Percentiles rank a stretch among this genome's conserved stretches.
Conservation (phyloP, 1,140 invertebrate genomes). For the Spodoptera frugiperda region DNA sequence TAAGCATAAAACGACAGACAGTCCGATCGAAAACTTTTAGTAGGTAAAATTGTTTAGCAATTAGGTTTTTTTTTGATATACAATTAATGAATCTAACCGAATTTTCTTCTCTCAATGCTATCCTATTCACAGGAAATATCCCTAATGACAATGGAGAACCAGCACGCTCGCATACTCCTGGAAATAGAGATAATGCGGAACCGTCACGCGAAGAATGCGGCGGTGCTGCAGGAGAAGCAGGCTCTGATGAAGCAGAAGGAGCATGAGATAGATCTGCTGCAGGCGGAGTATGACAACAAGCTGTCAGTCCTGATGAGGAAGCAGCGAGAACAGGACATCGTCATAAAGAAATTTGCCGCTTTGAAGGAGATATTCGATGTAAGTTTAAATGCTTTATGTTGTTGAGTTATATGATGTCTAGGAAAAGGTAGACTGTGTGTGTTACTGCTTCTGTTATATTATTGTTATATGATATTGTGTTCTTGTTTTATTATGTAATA, state of each 20-base stretch:
- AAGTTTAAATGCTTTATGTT: conserved; percentile 50
- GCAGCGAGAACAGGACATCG: conserved; percentile 84
- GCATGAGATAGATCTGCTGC: conserved; percentile 82
- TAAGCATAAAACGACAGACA: too few relatives aligned
- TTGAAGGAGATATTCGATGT: conserved; percentile 83
- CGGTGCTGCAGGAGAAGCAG: conserved; percentile 68
- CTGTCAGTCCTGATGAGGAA: conserved; percentile 82
- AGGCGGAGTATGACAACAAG: conserved; percentile 86
- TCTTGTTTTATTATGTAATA: too few relatives aligned
- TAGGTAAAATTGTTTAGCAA: too few relatives aligned
- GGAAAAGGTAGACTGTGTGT: too few relatives aligned
- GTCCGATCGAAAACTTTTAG: too few relatives aligned
- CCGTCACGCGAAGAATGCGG: conserved; percentile 77
- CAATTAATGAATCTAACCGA: too few relatives aligned
- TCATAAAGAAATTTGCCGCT: conserved; percentile 87
- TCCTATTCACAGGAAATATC: conserved; percentile 85
- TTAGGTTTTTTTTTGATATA: too few relatives aligned
- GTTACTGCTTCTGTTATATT: too few relatives aligned
- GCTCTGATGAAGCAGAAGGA: conserved; percentile 74
- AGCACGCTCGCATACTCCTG: conserved; percentile 87
- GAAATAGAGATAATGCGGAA: conserved; percentile 88
- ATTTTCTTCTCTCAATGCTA: background rate
- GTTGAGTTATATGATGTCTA: too few relatives aligned
- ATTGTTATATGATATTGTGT: too few relatives aligned
- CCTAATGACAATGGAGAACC: conserved; percentile 88